phyloP scores from a whole-genome alignment of 1,140 invertebrate species.

The Heliothis virescens region DNA sequence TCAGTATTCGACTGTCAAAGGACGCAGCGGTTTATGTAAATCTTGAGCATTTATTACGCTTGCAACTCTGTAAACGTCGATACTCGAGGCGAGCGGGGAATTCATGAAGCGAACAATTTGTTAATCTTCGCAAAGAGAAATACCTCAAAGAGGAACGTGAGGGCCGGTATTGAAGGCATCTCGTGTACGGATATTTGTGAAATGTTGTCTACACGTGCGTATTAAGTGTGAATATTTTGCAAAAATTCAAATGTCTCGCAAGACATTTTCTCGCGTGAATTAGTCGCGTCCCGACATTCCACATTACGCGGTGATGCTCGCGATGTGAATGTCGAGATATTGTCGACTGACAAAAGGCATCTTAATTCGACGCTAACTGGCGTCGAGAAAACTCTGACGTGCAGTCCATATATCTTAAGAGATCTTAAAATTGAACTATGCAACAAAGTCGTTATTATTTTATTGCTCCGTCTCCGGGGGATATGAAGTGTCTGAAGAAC shows the following conservation, averaged over 20 bases:
- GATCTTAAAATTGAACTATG: slow-evolving; percentile 54
- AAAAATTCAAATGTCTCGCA: slow-evolving; percentile 67
- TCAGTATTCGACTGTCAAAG: slow-evolving; percentile 74
- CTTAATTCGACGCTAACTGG: slow-evolving; percentile 60
- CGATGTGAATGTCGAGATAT: slow-evolving; percentile 63
- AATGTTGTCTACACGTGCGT: slow-evolving; percentile 54
- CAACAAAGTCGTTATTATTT: slow-evolving; percentile 66
- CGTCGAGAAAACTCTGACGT: slow-evolving; percentile 56
- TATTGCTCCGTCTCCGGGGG: slow-evolving; percentile 61
- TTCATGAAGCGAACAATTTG: slow-evolving; percentile 65
- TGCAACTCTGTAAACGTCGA: slow-evolving; percentile 66
- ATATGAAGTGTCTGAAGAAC: slow-evolving; percentile 60
- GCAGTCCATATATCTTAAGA: slow-evolving; percentile 34
- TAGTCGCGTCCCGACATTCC: slow-evolving; percentile 75
- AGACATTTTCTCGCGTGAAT: slow-evolving; percentile 79
- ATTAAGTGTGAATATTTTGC: slow-evolving; percentile 53
- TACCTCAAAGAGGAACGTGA: slow-evolving; percentile 52
- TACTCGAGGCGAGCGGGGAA: slow-evolving; percentile 56
- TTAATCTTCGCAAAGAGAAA: slow-evolving; percentile 62
- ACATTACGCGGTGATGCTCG: slow-evolving; percentile 59
- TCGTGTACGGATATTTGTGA: slow-evolving; percentile 53
- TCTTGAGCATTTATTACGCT: slow-evolving; percentile 71
- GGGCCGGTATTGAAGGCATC: slow-evolving; percentile 54
- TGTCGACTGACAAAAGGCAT: slow-evolving; percentile 59
- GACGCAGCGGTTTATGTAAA: slow-evolving; percentile 72